A percentile compares a stretch with the other conserved stretches of the same genome.
Evolutionary conservation across 2,888 invertebrate species (phyloP).

Genomic region (Nudaria mundana): DNA sequence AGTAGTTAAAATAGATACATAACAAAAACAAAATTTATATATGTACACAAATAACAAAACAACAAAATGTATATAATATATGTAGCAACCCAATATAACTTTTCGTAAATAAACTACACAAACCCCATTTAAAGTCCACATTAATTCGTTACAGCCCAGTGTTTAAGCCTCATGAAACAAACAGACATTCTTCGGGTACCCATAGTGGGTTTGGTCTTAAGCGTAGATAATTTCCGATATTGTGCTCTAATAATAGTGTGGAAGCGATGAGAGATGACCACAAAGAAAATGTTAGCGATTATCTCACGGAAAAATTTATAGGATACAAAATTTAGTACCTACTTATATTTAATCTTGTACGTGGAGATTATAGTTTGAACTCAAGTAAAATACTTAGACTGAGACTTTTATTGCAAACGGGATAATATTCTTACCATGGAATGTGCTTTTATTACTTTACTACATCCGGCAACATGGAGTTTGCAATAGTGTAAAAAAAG

Average conservation of each 20-base stretch:
- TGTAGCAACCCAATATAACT: no score
- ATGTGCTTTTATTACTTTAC: no score
- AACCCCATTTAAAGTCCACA: no score
- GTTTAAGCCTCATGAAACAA: constrained; percentile 9
- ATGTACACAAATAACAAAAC: no score
- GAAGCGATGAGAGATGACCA: constrained; percentile 34
- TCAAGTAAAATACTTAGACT: background rate
- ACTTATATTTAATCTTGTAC: constrained; percentile 39
- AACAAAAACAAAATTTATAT: no score
- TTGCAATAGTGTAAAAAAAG: no score
- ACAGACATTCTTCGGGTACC: constrained; percentile 17
- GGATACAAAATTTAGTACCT: constrained; percentile 20
- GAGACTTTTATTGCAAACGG: no score
- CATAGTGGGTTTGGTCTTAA: constrained; percentile 14
- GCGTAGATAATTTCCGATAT: constrained; percentile 28
- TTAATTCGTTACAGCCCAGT: constrained; percentile 19
- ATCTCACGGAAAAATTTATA: constrained; percentile 26
- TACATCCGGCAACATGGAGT: no score
- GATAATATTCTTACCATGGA: no score
- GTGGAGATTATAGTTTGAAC: constrained; percentile 19
- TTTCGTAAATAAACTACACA: no score
- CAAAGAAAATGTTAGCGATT: constrained; percentile 38
- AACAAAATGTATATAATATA: no score
- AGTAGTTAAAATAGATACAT: no score
- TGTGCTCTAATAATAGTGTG: constrained; percentile 33